Conservation (phyloP, 2,113 vertebrate species). For the Cepphus grylle region DNA sequence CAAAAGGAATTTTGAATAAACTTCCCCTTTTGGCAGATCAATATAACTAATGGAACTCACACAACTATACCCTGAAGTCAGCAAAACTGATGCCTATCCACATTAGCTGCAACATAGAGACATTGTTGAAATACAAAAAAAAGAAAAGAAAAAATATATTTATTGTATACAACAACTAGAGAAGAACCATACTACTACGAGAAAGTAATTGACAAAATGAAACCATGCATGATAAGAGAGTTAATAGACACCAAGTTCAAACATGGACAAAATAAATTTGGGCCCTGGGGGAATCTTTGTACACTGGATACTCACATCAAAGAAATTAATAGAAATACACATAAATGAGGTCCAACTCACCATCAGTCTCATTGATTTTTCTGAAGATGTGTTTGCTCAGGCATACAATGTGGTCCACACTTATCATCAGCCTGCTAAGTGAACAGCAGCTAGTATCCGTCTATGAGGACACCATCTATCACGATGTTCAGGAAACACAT, state of each 20-base stretch:
- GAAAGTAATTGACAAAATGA: not conserved
- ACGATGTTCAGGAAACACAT: rapidly evolving
- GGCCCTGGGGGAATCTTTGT: not conserved
- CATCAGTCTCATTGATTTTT: not conserved
- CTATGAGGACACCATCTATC: not conserved
- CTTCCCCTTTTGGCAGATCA: not conserved
- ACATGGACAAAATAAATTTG: not conserved
- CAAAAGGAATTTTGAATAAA: not conserved
- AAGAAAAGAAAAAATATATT: not conserved
- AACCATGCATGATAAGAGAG: not conserved
- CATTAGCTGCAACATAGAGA: not conserved
- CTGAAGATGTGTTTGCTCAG: not conserved
- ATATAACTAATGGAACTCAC: not conserved
- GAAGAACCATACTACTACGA: not conserved
- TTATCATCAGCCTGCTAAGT: not conserved
- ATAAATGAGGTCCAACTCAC: not conserved
- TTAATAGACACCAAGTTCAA: not conserved
- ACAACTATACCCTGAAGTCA: not conserved
- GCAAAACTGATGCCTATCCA: not conserved
- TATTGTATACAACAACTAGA: not conserved
- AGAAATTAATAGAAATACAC: not conserved
- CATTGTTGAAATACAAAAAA: not conserved
- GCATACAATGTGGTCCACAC: too few relatives aligned
- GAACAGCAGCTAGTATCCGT: not conserved
- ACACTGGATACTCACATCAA: not conserved